Percentiles rank a stretch among this genome's conserved stretches.
These are phyloP conservation scores for Calosoma granatense DNA, from an alignment of 1,140 invertebrate species.

Conservation along the genomic window DNA sequence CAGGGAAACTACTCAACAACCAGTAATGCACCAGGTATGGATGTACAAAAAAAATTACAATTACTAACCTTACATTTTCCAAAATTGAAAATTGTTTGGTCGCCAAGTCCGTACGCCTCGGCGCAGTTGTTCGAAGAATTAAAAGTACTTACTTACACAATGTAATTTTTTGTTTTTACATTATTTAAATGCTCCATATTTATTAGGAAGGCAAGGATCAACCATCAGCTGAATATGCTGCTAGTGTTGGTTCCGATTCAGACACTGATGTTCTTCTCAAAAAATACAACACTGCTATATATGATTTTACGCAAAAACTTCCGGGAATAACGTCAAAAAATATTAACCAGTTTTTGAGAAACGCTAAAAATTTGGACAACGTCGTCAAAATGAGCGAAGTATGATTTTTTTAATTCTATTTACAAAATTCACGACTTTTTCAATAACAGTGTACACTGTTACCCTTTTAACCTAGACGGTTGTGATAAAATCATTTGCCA, in stretches of 20 bases:
- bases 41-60: slow-evolving; percentile 74
- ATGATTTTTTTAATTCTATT: slow-evolving; percentile 15
- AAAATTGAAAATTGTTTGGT: slow-evolving; percentile 86
- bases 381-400: slow-evolving; percentile 47
- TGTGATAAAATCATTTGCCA: too few relatives aligned
- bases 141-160: slow-evolving; percentile 40
- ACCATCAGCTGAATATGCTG: slow-evolving; percentile 60
- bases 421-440: neutral
- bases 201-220: slow-evolving; percentile 61
- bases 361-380: slow-evolving; percentile 63
- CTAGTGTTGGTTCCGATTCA: slow-evolving; percentile 51
- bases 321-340: slow-evolving; percentile 88
- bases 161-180: slow-evolving; percentile 19
- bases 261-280: slow-evolving; percentile 46
- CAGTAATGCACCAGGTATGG: slow-evolving; percentile 60
- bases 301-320: slow-evolving; percentile 83
- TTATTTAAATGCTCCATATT: too few relatives aligned
- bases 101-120: slow-evolving; percentile 86
- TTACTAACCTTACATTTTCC: slow-evolving; percentile 94
- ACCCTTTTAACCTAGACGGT: too few relatives aligned
- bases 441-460: neutral
- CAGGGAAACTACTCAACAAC: slow-evolving; percentile 72
- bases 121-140: slow-evolving; percentile 91
- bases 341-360: slow-evolving; percentile 65
- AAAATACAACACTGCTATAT: slow-evolving; percentile 64